phyloP scores from a whole-genome alignment of 2,113 vertebrate genomes.

The Gymnogyps californianus region DNA sequence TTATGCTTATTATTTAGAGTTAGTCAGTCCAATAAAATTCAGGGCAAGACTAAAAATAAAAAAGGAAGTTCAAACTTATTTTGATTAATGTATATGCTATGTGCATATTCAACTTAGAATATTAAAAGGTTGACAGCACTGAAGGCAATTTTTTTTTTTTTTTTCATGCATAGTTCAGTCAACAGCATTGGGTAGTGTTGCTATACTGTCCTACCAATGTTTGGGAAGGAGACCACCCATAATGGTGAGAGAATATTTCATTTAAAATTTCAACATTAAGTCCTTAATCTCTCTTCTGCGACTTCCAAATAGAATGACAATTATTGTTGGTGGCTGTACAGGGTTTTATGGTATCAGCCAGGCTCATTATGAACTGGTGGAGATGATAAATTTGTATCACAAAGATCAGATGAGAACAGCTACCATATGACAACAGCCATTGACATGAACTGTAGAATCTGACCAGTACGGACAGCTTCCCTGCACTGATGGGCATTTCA shows the following conservation, averaged over 20 bases:
- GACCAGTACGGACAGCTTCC: not conserved
- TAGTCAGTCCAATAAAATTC: constrained; percentile 12
- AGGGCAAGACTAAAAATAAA: constrained; percentile 18
- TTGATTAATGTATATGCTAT: not conserved
- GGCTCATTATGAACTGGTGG: not conserved
- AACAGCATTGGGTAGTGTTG: not conserved
- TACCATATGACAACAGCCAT: not conserved
- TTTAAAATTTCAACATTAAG: constrained; percentile 29
- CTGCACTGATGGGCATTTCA: not conserved
- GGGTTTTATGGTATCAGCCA: not conserved
- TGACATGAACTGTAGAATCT: not conserved
- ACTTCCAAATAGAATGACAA: not conserved
- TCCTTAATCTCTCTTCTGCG: constrained; percentile 9
- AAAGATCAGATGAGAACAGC: constrained; percentile 8
- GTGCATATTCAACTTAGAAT: not conserved
- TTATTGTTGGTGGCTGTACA: not conserved
- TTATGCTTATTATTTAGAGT: constrained; percentile 36
- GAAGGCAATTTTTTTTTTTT: not conserved
- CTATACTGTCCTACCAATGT: not conserved
- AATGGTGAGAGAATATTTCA: constrained; percentile 12
- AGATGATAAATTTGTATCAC: constrained; percentile 12
- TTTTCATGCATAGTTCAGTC: not conserved
- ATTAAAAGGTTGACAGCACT: not conserved
- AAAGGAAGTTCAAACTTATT: constrained; percentile 2
- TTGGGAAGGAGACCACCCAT: constrained; percentile 48